Evolutionary conservation across 2,113 vertebrate genomes (phyloP), one percentile per base, ranked within the genome.

Genomic region (Chloropsis hardwickii): DNA sequence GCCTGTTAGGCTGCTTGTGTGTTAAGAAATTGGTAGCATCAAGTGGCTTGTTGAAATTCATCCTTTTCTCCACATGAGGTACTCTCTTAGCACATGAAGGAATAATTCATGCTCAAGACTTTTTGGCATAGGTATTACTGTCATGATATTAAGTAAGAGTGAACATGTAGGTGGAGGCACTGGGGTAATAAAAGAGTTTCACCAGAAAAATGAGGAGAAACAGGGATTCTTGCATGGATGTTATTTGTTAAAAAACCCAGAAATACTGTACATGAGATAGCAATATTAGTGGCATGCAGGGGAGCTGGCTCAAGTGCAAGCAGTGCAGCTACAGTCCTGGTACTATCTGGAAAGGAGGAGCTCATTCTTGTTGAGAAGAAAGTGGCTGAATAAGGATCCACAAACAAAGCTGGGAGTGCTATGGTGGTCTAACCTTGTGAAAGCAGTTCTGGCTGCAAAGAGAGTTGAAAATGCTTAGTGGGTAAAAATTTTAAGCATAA

Each of bases 401-500:
- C 58, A 72, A 76, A 56, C 40, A 65, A 73, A 94, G n/a, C 28
- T 47, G 72, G 67, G 33, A 76, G 33, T 37, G 13, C 28, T 70
- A 0, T 31, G 70, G 60, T 81, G 47, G 42, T 78, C 69, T 81
- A 73, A 91, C 37, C 31, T 39, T 69, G 58, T 78, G 56, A 70
- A 77, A 87, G 21, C 22, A 50, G 50, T 94, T 85, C 27, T 91
- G 94, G 61, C 81, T 95, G 71, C 65, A 58, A 40, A 57, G 17
- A 50, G 81, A 91, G 72, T 67, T 67, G 72, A 89, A 95, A 95
- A 86, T 81, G 87, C 80, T 84, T 84, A 91, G 78, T 85, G 77
- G n/a, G 62, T 88, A 53, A 94, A 81, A 95, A 67, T 83, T 77
- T 45, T n/a, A 77, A 91, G 86, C 92, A 85, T 93, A 95, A 96